Base-by-base conservation (phyloP, 2,888 invertebrate species). In the Apotomis turbidana region DNA sequence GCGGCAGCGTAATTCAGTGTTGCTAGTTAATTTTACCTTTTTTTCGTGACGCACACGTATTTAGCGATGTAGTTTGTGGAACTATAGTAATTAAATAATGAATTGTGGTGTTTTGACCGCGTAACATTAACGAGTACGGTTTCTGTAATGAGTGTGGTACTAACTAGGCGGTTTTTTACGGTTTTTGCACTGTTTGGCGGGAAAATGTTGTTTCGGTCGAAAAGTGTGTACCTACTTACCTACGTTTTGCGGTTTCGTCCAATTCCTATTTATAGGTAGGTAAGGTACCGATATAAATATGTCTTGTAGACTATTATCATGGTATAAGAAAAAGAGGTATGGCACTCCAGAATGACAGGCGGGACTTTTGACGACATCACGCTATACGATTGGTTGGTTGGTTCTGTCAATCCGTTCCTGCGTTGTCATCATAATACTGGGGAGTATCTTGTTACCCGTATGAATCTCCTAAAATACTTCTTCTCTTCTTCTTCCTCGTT, bases 1-100 rank as follows among this genome's bases (percentile, higher is more conserved):
- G 38, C 71, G 68, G 67, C 68, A 71, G 68, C 61, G 51, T 71
- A 55, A 60, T 72, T 68, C 68, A 72, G 55, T 72, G 68, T 63
- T 72, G 72, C 68, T 63, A 71, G 67, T 68, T 41, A 59, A 38
- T 71, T 66, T 70, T 58, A 13, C 44, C 27, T 67, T 71, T 70
- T 71, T 55, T 68, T 54, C 57, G 61, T 61, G 66, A 67, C 66
- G 71, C 15, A 54, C 15, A 54, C 15, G 49, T 63, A 70, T 38
- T 71, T 71, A 67, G 67, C 71, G 71, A 57, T 57, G 55, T 8
- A 61, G 51, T 71, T 71, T 67, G 51, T 52, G 44, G 57, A 63
- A 68, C 55, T 57, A 67, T 67, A 58, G 67, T 68, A 57, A 67
- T 71, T 71, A 71, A 71, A 61, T 61, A 58, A 49, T 68, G 67